Conservation (phyloP, 2,888 invertebrate species). For the Troglohyphantes excavatus region DNA sequence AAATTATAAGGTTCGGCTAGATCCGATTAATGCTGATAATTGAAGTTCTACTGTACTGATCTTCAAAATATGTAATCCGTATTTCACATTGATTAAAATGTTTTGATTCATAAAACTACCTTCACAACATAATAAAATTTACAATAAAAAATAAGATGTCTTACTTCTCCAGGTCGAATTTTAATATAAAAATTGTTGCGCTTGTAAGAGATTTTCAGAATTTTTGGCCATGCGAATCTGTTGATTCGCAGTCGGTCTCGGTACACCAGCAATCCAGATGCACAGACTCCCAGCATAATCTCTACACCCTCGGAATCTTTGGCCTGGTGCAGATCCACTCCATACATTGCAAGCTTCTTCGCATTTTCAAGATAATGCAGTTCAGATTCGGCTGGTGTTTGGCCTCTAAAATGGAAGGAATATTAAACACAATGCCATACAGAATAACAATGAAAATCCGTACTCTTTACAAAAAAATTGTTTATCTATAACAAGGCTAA, state of each 20-base stretch:
- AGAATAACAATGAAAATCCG: too few relatives aligned
- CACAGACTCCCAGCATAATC: constrained; percentile 97
- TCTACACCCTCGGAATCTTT: constrained; percentile 98
- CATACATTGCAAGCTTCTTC: constrained; percentile 99
- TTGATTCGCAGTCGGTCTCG: constrained; percentile 96
- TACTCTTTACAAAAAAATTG: too few relatives aligned
- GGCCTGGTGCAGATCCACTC: constrained; percentile 97
- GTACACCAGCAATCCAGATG: constrained; percentile 96
- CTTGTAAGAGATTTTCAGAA: constrained; percentile 98
- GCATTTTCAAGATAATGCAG: constrained; percentile 98
- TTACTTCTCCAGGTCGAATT: constrained; percentile 94
- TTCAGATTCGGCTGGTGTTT: constrained; percentile 98
- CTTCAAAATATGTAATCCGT: too few relatives aligned
- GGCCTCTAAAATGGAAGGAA: constrained; percentile 87
- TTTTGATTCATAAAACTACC: too few relatives aligned
- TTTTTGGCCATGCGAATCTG: constrained; percentile 99
- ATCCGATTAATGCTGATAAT: too few relatives aligned
- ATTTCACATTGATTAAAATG: too few relatives aligned
- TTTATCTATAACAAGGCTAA: too few relatives aligned
- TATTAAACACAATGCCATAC: background rate
- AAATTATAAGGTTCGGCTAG: too few relatives aligned
- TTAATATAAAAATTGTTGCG: constrained; percentile 99
- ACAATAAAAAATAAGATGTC: too few relatives aligned
- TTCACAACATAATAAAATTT: too few relatives aligned
- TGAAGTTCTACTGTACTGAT: too few relatives aligned